Evolutionary conservation across 2,888 invertebrate genomes (phyloP), one percentile per base, ranked within the genome.

Genomic region (Chymomyza procnemis): DNA sequence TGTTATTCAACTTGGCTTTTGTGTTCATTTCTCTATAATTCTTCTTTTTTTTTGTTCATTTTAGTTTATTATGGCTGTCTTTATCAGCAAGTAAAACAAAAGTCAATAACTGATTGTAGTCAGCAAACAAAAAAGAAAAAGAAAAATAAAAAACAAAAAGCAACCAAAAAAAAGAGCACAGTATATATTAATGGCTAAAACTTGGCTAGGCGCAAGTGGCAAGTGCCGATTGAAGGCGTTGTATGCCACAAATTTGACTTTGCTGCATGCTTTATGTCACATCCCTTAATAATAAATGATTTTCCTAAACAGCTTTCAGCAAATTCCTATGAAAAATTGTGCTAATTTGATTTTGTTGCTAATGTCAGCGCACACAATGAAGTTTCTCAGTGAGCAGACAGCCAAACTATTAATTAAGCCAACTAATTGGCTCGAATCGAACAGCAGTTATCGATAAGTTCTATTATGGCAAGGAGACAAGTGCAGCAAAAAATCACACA

Each of bases 31-130:
- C n/a, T n/a, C 18, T 34, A 12, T 57, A 6, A 26, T 26, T 3
- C 2, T 26, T 16, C 3, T 48, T 41, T 47, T 41, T 34, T 59
- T 1, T 8, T 19, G 5, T 3, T 55, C 12, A 41, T 59, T 59
- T 60, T n/a, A 21, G 18, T 48, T 26, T 47, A 26, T 60, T 21
- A 22, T 14, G 18, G 30, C 9, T 55, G 21, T 56, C 66, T 70
- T 74, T 74, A 74, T 74, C 75, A 71, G 75, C 66, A 48, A 57
- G 47, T 19, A 47, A 41, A 62, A 30, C 60, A 79, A 78, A 66
- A 87, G 87, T 86, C 85, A 82, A 82, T 82, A 82, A 85, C 82
- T 82, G 82, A 82, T 82, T 86, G 71, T 55, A 61, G 59, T 9
- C 18, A 57, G 47, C 18, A 52, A 52, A 52, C 21, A 61, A 59